Percentiles rank a stretch among this genome's conserved stretches.
Evolutionary conservation across 2,797 vertebrate species (phyloP).

Genomic region (Molossus alvarezi): DNA sequence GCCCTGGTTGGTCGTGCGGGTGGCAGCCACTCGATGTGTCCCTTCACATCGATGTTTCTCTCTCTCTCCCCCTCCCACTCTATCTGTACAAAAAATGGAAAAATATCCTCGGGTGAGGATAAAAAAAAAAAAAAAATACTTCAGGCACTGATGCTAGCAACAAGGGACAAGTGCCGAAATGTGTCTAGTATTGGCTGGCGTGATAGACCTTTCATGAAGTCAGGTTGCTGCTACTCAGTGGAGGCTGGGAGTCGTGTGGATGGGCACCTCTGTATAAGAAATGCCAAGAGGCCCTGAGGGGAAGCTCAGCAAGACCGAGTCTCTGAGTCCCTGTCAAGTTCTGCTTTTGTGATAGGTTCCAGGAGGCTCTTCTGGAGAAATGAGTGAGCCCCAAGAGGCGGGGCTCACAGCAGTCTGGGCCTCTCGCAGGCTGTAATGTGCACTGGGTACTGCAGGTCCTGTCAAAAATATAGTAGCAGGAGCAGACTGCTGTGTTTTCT

Average conservation of each 20-base stretch:
- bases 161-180: neutral
- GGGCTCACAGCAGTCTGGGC: neutral
- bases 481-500: neutral
- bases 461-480: neutral
- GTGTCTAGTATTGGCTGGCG: neutral
- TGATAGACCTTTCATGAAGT: neutral
- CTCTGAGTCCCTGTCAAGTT: neutral
- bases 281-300: neutral
- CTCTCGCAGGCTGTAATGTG: neutral
- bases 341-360: neutral
- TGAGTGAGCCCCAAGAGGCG: neutral
- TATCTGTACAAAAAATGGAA: too few species aligned
- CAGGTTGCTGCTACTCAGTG: neutral
- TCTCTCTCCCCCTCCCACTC: too few species aligned
- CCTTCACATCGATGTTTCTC: too few species aligned
- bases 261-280: neutral
- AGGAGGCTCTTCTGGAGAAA: constrained; percentile 1
- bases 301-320: neutral
- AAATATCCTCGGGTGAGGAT: too few species aligned
- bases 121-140: too few species aligned
- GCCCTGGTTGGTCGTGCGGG: too few species aligned
- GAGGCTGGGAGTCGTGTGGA: neutral
- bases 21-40: too few species aligned
- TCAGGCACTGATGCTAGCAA: neutral
- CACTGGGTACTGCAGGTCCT: neutral